Evolutionary conservation across 1,140 invertebrate genomes (phyloP), one percentile per base, ranked within the genome.

Genomic region (Trachymyrmex cornetzi): DNA sequence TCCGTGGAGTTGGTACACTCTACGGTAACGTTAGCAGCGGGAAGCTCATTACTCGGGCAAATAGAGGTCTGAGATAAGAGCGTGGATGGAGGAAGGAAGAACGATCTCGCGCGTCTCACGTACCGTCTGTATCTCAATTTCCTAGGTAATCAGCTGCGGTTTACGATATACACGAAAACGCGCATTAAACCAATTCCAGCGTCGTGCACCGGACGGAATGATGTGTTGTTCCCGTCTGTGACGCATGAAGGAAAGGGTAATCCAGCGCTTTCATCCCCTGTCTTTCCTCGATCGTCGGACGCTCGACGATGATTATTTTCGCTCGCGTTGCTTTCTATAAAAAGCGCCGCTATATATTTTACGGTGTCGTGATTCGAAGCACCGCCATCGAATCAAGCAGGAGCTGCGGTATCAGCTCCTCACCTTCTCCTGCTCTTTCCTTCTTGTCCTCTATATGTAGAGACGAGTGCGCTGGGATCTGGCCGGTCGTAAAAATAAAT

Each of bases 401-500:
- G 24, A 64, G 16, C 38, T 50, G 4, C 30, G 67, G 38, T 74
- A 88, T 88, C 75, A 53, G 50, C 27, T 63, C 53, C 24, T 24
- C 7, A 22, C 48, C 34, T 7, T 4, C 61, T 16, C 12, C 27
- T 4, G 48, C 44, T 24, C 55, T 5, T 34, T 34, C 30, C 50
- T 30, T 14, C 24, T 48, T 53, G 16, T 44, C 64, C 27, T 53
- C 22, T 55, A 9, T n/a, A 16, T n/a, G 30, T 50, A 71, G 48
- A 71, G 30, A 24, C 53, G 30, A 64, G 79, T 57, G 27, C 66
- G 14, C 61, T n/a, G 48, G 77, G 34, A 87, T 64, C 30, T 44
- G 72, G 38, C 53, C 59, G 59, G 69, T 90, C 91, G 89, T 92
- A 92, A 93, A 93, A 92, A 87, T 91, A 92, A 90, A 92, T 91